A percentile compares a stretch with the other conserved stretches of the same genome.
Evolutionary conservation across 2,888 invertebrate species (phyloP).

Genomic region (Falcaria lacertinaria): DNA sequence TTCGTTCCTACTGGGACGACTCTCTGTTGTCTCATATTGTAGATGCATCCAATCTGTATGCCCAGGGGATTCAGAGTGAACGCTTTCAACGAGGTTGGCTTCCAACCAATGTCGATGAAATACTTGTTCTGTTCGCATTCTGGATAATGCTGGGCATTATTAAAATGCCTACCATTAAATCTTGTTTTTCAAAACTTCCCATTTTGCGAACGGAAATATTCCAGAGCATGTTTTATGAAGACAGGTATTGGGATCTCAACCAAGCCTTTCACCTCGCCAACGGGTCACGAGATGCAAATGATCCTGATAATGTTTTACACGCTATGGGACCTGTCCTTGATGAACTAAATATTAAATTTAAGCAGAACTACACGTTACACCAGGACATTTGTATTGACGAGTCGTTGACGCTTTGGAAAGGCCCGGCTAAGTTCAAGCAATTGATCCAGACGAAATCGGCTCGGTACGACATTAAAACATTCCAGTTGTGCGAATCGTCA

Average conservation of each 20-base stretch:
- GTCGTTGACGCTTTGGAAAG: slow-evolving; percentile 19
- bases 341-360: slow-evolving; percentile 6
- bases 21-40: slow-evolving; percentile 7
- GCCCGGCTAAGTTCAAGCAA: slow-evolving; percentile 10
- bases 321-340: slow-evolving; percentile 10
- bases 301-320: neutral
- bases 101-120: slow-evolving; percentile 3
- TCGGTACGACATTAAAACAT: slow-evolving; percentile 13
- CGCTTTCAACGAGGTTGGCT: slow-evolving; percentile 1
- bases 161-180: slow-evolving; percentile 10
- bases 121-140: slow-evolving; percentile 8
- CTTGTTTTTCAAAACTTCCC: slow-evolving; percentile 16
- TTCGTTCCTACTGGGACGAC: slow-evolving; percentile 9
- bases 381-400: slow-evolving; percentile 13
- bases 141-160: slow-evolving; percentile 14
- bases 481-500: slow-evolving; percentile 12
- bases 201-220: slow-evolving; percentile 15
- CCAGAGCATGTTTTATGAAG: slow-evolving; percentile 10
- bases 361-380: slow-evolving; percentile 4
- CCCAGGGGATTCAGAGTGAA: slow-evolving; percentile 1
- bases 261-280: slow-evolving; percentile 16
- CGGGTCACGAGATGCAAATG: neutral
- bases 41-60: slow-evolving; percentile 8
- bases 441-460: slow-evolving; percentile 13
- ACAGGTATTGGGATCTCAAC: slow-evolving; percentile 10